Percentiles rank a stretch among this genome's conserved stretches.
Conservation (phyloP, 2,888 invertebrate species). For the Sphaeridia pumilis region DNA sequence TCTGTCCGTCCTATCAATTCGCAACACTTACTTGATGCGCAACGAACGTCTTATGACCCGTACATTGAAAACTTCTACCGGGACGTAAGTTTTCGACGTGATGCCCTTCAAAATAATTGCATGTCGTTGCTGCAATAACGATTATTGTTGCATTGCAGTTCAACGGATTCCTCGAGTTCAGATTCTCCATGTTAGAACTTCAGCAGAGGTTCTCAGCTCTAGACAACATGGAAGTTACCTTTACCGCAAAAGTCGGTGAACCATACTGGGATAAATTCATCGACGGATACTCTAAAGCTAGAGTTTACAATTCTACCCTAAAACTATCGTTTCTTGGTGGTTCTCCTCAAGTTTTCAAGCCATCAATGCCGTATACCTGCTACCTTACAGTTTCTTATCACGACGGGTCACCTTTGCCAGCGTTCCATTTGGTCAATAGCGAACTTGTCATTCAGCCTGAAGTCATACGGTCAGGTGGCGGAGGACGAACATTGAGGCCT, state of each 20-base stretch:
- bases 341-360: constrained; percentile 86
- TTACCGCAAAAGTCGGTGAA: constrained; percentile 79
- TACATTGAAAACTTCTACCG: constrained; percentile 21
- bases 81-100: constrained; percentile 11
- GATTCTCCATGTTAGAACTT: constrained; percentile 71
- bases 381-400: constrained; percentile 81
- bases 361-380: constrained; percentile 77
- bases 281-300: constrained; percentile 73
- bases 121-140: background rate
- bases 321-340: constrained; percentile 70
- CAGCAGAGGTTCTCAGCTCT: constrained; percentile 53
- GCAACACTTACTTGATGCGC: background rate
- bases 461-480: constrained; percentile 51
- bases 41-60: constrained; percentile 15
- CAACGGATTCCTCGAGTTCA: constrained; percentile 75
- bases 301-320: constrained; percentile 77
- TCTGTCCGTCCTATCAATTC: constrained; percentile 54
- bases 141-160: constrained; percentile 49
- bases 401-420: constrained; percentile 69
- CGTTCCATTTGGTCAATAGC: constrained; percentile 52
- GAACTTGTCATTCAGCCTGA: constrained; percentile 55
- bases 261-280: constrained; percentile 71
- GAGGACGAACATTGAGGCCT: constrained; percentile 52
- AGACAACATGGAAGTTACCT: constrained; percentile 67
- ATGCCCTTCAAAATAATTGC: background rate